Evolutionary conservation across 2,113 vertebrate genomes (phyloP).

Genomic region (Salvelinus namaycush): DNA sequence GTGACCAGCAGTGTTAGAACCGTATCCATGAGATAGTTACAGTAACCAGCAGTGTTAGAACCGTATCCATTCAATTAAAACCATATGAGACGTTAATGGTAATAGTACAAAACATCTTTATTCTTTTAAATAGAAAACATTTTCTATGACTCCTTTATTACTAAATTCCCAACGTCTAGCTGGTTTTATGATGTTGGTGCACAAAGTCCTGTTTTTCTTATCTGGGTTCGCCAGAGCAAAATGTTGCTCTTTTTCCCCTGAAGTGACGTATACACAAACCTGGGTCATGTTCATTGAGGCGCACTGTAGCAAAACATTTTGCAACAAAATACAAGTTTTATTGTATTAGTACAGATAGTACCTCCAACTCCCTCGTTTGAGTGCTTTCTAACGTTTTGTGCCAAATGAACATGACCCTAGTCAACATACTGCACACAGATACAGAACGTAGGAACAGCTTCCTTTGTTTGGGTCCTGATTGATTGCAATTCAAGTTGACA

Average conservation of each 20-base stretch:
- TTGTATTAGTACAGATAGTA: not conserved
- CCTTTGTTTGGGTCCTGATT: not conserved
- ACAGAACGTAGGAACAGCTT: not conserved
- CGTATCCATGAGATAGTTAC: too few species aligned
- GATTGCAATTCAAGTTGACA: not conserved
- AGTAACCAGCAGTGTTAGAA: too few species aligned
- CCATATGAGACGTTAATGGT: not conserved
- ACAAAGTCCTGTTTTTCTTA: constrained; percentile 32
- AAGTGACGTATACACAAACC: constrained; percentile 73
- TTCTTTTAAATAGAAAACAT: constrained; percentile 88
- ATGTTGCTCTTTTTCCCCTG: constrained; percentile 53
- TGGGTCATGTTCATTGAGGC: constrained; percentile 58
- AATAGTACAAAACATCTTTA: constrained; percentile 71
- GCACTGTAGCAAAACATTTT: constrained; percentile 61
- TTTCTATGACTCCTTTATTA: constrained; percentile 81
- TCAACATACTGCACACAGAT: not conserved
- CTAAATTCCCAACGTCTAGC: constrained; percentile 73
- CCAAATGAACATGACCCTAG: not conserved
- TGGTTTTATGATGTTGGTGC: constrained; percentile 54
- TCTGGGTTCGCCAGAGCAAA: constrained; percentile 84
- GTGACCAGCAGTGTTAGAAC: too few species aligned
- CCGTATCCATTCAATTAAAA: not conserved
- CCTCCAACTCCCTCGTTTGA: not conserved
- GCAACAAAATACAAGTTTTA: not conserved
- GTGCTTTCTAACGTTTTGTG: too few species aligned